These are phyloP conservation scores for Diadegma fenestrale DNA, from an alignment of 2,888 invertebrate genomes.

Conservation along the genomic window DNA sequence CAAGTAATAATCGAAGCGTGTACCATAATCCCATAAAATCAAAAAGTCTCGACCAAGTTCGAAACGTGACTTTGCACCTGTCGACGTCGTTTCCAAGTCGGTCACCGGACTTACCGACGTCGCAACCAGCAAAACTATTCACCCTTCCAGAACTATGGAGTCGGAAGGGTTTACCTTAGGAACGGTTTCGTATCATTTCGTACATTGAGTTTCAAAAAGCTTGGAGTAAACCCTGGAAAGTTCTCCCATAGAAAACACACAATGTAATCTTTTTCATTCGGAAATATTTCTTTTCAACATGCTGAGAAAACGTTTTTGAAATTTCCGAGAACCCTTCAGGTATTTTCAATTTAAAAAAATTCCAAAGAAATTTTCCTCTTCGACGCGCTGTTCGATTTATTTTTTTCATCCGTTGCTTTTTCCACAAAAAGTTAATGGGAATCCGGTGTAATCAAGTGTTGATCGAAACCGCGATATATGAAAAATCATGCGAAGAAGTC, in stretches of 20 bases:
- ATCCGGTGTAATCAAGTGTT: too few relatives aligned
- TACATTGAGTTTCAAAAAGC: neutral
- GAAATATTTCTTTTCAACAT: neutral
- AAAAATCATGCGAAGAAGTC: too few relatives aligned
- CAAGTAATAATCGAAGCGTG: constrained; percentile 23
- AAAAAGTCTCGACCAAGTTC: constrained; percentile 7
- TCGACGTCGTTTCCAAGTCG: constrained; percentile 11
- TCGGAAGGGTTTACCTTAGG: neutral
- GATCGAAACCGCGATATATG: too few relatives aligned
- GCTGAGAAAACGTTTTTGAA: too few relatives aligned
- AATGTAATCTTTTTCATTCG: neutral
- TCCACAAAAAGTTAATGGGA: too few relatives aligned
- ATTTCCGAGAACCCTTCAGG: too few relatives aligned
- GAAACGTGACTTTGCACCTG: constrained; percentile 26
- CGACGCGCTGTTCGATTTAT: too few relatives aligned
- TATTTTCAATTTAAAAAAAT: too few relatives aligned
- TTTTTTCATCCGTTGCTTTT: too few relatives aligned
- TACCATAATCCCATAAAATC: constrained; percentile 46
- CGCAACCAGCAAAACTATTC: neutral
- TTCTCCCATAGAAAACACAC: neutral
- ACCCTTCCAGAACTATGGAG: neutral
- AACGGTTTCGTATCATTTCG: neutral
- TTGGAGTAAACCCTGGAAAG: neutral
- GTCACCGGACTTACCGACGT: constrained; percentile 56
- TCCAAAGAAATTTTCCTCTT: too few relatives aligned